phyloP scores from a whole-genome alignment of 1,140 invertebrate genomes.

The Ceratina japonica region DNA sequence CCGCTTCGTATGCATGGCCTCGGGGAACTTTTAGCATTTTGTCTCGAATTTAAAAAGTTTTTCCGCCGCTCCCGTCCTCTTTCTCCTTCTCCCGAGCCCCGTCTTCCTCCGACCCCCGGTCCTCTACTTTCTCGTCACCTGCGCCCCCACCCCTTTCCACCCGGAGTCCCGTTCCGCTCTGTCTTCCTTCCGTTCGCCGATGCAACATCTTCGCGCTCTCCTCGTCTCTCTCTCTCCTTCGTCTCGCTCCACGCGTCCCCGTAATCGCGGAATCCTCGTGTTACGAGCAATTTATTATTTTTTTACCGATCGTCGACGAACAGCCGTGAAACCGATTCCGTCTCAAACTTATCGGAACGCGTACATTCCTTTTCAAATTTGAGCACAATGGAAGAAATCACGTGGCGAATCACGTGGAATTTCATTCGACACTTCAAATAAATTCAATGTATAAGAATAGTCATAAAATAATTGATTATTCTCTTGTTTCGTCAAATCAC shows the following conservation, averaged over 20 bases:
- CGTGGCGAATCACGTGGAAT: no score
- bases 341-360: no score
- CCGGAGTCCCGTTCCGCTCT: background rate
- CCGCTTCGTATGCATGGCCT: constrained; percentile 73
- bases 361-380: no score
- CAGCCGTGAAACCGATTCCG: background rate
- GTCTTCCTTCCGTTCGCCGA: background rate
- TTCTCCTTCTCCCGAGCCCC: constrained; percentile 29
- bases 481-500: no score
- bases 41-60: constrained; percentile 75
- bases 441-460: no score
- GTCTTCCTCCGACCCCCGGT: constrained; percentile 11
- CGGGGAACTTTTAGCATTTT: constrained; percentile 76
- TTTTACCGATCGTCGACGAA: background rate
- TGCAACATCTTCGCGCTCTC: background rate
- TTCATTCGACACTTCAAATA: no score
- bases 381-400: no score
- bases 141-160: background rate
- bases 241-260: constrained; percentile 35
- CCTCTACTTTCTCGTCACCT: constrained; percentile 5
- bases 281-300: background rate
- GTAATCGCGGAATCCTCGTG: constrained; percentile 10
- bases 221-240: no score
- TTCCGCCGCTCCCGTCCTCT: constrained; percentile 55
- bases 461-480: no score